Conservation (phyloP, 2,797 vertebrate genomes). For the Cetoscarus ocellatus region DNA sequence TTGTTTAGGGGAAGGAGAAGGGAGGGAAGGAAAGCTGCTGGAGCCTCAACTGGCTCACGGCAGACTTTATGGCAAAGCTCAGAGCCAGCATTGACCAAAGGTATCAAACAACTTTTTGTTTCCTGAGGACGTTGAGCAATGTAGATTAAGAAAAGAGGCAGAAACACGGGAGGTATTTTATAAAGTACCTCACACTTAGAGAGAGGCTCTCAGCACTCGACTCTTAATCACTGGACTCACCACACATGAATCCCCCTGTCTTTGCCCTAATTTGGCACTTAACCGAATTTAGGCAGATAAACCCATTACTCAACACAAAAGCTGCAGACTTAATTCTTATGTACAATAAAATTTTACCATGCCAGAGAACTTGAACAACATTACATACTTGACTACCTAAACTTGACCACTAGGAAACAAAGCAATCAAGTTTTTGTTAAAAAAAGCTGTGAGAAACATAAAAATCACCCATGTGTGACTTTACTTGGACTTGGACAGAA, state of each 20-base stretch:
- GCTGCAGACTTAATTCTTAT: not conserved
- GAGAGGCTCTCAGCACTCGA: constrained; percentile 9
- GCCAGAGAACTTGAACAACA: not conserved
- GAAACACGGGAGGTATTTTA: constrained; percentile 30
- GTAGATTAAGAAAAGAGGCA: constrained; percentile 15
- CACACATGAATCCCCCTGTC: constrained; percentile 9
- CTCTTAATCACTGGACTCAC: constrained; percentile 18
- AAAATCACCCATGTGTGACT: not conserved
- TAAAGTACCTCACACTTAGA: constrained; percentile 26
- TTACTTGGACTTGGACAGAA: not conserved
- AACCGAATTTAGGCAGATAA: constrained; percentile 6
- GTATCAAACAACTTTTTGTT: constrained; percentile 53
- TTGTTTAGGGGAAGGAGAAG: constrained; percentile 38
- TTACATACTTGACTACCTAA: not conserved
- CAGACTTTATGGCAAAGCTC: constrained; percentile 49
- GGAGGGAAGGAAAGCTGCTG: constrained; percentile 9
- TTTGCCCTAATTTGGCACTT: not conserved
- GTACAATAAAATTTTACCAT: not conserved
- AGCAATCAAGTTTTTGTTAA: too few species aligned
- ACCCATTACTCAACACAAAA: constrained; percentile 17
- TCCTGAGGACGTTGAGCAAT: constrained; percentile 21
- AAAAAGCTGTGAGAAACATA: not conserved
- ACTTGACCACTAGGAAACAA: not conserved
- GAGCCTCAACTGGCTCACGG: constrained; percentile 42
- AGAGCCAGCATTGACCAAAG: constrained; percentile 46